These are phyloP conservation scores for Carduelis carduelis DNA, from an alignment of 2,797 vertebrate species.

Conservation along the genomic window DNA sequence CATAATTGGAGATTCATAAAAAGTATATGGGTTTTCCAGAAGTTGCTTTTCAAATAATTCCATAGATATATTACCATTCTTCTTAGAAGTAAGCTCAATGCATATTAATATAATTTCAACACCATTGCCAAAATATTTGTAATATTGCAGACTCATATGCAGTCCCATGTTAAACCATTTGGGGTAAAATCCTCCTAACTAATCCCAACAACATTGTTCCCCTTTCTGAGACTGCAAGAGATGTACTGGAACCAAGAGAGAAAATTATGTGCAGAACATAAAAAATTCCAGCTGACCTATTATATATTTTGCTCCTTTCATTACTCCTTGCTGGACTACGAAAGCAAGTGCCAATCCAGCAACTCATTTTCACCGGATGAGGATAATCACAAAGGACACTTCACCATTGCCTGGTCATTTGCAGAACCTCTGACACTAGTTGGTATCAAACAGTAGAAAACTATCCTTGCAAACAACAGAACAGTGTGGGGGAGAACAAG, in stretches of 20 bases:
- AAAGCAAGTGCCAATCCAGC: background rate
- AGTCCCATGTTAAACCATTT: background rate
- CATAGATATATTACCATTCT: background rate
- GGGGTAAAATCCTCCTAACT: background rate
- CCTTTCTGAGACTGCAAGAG: background rate
- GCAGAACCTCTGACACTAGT: background rate
- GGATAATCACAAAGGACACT: background rate
- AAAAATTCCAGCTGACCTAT: background rate
- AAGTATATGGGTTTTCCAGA: background rate
- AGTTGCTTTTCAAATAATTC: background rate
- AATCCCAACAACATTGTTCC: background rate
- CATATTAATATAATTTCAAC: background rate
- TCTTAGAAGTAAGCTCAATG: background rate
- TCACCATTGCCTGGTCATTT: rapidly evolving
- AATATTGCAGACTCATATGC: background rate
- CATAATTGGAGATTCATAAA: background rate
- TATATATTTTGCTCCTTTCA: rapidly evolving
- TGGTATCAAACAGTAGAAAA: background rate
- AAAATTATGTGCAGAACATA: background rate
- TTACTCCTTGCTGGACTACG: background rate
- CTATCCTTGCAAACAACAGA: background rate
- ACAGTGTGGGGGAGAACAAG: background rate
- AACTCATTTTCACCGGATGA: background rate
- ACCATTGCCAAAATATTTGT: background rate
- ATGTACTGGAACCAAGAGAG: background rate